Percentiles rank a stretch among this genome's conserved stretches.
Conservation (phyloP, 1,140 invertebrate species). For the Papilio machaon region DNA sequence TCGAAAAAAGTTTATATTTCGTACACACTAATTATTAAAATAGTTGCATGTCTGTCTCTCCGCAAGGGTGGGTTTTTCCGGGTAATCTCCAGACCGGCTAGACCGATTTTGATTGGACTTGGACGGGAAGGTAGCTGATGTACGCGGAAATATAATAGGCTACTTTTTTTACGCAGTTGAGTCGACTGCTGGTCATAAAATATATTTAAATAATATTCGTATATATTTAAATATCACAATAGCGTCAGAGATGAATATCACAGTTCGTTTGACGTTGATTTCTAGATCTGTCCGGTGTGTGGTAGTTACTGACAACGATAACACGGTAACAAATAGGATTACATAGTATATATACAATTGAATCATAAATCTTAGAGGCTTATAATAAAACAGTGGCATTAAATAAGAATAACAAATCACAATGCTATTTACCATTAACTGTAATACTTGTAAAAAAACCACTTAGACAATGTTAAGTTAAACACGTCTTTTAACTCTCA, state of each 20-base stretch:
- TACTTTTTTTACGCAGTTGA: too few species aligned
- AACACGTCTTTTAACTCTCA: not conserved
- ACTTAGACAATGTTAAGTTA: not conserved
- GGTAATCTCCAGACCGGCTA: too few species aligned
- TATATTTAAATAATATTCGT: not conserved
- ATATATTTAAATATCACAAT: not conserved
- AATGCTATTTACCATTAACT: not conserved
- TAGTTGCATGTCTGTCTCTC: too few species aligned
- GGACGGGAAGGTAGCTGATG: too few species aligned
- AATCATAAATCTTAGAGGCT: constrained; percentile 3
- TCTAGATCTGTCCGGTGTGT: constrained; percentile 19
- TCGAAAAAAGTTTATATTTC: too few species aligned
- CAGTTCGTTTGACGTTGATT: constrained; percentile 5
- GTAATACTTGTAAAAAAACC: not conserved
- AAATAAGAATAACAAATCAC: constrained; percentile 1
- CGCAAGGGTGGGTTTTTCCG: too few species aligned
- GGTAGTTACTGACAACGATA: constrained; percentile 10
- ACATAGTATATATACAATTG: constrained; percentile 21
- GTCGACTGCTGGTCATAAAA: not conserved
- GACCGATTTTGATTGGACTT: too few species aligned
- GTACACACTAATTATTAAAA: too few species aligned
- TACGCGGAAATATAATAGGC: too few species aligned
- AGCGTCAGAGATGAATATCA: not conserved
- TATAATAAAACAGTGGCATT: not conserved
- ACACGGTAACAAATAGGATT: constrained; percentile 18